phyloP scores from a whole-genome alignment of 2,888 invertebrate species.

The Limnephilus lunatus region DNA sequence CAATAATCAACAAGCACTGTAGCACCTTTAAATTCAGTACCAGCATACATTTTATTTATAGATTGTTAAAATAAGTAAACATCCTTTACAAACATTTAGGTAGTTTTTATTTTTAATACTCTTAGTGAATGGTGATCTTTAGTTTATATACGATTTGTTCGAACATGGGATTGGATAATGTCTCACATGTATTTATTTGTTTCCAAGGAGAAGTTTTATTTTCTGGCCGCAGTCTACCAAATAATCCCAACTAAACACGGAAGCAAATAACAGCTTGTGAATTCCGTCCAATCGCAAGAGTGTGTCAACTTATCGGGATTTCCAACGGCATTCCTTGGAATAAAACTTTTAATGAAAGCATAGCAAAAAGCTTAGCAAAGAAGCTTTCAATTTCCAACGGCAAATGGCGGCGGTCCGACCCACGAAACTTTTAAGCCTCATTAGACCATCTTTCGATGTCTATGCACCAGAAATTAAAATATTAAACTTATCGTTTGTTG shows the following conservation, averaged over 20 bases:
- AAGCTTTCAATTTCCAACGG: constrained; percentile 49
- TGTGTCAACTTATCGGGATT: constrained; percentile 47
- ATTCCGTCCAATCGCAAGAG: background rate
- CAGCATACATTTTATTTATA: too few relatives aligned
- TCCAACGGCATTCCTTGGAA: constrained; percentile 27
- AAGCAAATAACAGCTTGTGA: background rate
- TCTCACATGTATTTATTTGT: background rate
- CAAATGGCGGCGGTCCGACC: constrained; percentile 35
- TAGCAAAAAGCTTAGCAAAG: constrained; percentile 45
- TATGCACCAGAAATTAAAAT: constrained; percentile 53
- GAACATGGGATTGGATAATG: background rate
- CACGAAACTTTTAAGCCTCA: constrained; percentile 61
- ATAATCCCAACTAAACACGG: background rate
- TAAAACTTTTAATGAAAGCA: constrained; percentile 52
- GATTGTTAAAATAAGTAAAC: too few relatives aligned
- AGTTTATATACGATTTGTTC: background rate
- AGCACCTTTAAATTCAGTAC: too few relatives aligned
- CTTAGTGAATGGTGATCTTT: background rate
- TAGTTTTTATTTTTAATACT: too few relatives aligned
- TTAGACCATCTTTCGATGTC: constrained; percentile 58
- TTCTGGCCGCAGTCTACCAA: background rate
- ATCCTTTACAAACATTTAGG: too few relatives aligned
- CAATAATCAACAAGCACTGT: too few relatives aligned
- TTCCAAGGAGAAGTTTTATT: background rate
- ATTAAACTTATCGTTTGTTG: constrained; percentile 45